These are phyloP conservation scores for Dichetophora obliterata DNA, from an alignment of 2,888 invertebrate species.

Conservation along the genomic window DNA sequence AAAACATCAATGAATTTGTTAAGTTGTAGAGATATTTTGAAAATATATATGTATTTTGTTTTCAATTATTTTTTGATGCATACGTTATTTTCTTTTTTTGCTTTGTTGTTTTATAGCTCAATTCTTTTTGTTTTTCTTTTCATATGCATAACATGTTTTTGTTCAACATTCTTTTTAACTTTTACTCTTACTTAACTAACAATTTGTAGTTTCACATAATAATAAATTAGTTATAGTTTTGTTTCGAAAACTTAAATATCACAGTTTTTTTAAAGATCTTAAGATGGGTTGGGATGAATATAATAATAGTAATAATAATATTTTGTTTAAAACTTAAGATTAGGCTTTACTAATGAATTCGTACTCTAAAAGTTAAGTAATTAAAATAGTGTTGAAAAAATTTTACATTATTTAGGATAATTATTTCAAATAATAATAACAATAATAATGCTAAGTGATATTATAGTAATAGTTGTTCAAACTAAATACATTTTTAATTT, in stretches of 20 bases:
- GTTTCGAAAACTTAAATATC: slow-evolving; percentile 67
- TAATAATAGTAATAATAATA: not conserved
- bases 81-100: not conserved
- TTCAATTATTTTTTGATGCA: slow-evolving; percentile 10
- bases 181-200: not conserved
- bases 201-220: slow-evolving; percentile 23
- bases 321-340: too few relatives aligned
- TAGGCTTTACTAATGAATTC: too few relatives aligned
- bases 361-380: too few relatives aligned
- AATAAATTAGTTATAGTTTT: slow-evolving; percentile 37
- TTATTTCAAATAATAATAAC: not conserved
- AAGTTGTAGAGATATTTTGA: slow-evolving; percentile 24
- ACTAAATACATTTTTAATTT: not conserved
- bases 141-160: not conserved
- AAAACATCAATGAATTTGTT: slow-evolving; percentile 5
- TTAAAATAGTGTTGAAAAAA: not conserved
- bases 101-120: not conserved
- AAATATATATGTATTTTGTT: slow-evolving; percentile 31
- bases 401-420: not conserved
- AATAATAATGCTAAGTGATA: not conserved
- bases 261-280: slow-evolving; percentile 59
- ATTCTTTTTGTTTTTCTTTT: not conserved
- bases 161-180: not conserved
- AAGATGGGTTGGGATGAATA: slow-evolving; percentile 25
- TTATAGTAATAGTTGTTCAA: not conserved